These are phyloP conservation scores for Enteromius fasciolatus DNA, from an alignment of 2,797 vertebrate species.

Conservation along the genomic window DNA sequence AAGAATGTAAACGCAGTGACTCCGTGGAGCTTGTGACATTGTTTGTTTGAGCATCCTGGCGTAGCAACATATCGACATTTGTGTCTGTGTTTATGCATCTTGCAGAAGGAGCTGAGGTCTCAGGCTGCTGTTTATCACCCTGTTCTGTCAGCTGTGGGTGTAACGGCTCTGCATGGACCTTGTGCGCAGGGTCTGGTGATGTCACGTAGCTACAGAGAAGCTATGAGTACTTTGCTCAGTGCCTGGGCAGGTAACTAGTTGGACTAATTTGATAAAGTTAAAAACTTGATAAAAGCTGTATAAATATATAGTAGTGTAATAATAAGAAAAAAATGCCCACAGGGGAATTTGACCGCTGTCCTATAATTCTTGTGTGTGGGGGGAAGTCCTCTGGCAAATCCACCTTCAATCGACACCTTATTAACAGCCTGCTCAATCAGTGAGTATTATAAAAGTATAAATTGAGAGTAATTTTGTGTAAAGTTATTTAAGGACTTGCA, in stretches of 20 bases:
- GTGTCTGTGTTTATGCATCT: conserved; percentile 2
- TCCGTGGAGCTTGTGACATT: background rate
- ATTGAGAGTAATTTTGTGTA: conserved; percentile 46
- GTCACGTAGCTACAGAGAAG: conserved; percentile 73
- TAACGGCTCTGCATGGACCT: conserved; percentile 73
- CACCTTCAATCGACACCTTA: conserved; percentile 87
- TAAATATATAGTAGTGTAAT: background rate
- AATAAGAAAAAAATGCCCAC: too few species aligned
- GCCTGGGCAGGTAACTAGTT: conserved; percentile 80
- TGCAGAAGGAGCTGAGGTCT: conserved; percentile 70
- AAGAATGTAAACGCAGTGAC: background rate
- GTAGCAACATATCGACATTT: conserved; percentile 5
- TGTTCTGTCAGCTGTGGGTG: conserved; percentile 81
- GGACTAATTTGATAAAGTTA: background rate
- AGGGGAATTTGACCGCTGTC: conserved; percentile 88
- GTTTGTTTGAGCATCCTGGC: background rate
- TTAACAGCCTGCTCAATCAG: conserved; percentile 92
- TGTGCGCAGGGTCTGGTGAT: conserved; percentile 69
- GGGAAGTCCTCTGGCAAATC: conserved; percentile 91
- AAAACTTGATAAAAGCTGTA: background rate
- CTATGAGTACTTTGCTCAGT: conserved; percentile 77
- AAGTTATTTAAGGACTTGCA: background rate
- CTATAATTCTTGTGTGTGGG: conserved; percentile 88
- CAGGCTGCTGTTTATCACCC: conserved; percentile 73
- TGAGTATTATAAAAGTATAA: conserved; percentile 68